Evolutionary conservation across 2,888 invertebrate species (phyloP), one percentile per base, ranked within the genome.

Genomic region (Polydesmus complanatus): DNA sequence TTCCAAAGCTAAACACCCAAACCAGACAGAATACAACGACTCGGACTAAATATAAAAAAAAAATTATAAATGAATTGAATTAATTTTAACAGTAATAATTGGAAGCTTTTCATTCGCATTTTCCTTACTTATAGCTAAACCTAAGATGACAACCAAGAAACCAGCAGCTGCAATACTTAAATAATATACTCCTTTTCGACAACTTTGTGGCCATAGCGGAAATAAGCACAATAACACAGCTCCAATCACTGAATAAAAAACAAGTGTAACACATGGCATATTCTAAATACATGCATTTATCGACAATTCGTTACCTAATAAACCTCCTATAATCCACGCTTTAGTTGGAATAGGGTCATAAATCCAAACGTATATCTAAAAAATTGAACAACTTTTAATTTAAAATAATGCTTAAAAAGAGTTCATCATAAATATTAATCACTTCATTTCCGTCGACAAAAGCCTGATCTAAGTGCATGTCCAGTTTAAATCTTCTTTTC

Each of bases 161-260:
- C 88, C 92, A 27, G 95, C 95, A 0, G 92, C 96, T 0, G 88
- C 89, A 66, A 98, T 83, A 72, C 94, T 94, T 65, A 97, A 76
- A 75, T 98, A 98, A 78, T 98, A 98, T 18, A 98, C 96, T 64
- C 93, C 93, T 74, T 88, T 83, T 68, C 90, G 85, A 68, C 96
- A 86, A 68, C 88, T 84, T 60, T 89, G 87, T 0, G 98, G 98
- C 98, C 98, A 99, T 60, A 99, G 78, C n/a, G 98, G 98, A 78
- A 97, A 99, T 72, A 99, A 81, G 75, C 98, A 99, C 49, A 98
- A 84, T 18, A 86, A 88, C 68, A 97, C 92, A 27, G 94, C 92
- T 23, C 92, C 96, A 60, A 96, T 77, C 27, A 99, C 91, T 65
- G 37, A 8, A 8, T n/a, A 47, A 18, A 27, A 11, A 48, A 48